Base-by-base conservation (phyloP, 2,888 invertebrate genomes). In the Idaea straminata region DNA sequence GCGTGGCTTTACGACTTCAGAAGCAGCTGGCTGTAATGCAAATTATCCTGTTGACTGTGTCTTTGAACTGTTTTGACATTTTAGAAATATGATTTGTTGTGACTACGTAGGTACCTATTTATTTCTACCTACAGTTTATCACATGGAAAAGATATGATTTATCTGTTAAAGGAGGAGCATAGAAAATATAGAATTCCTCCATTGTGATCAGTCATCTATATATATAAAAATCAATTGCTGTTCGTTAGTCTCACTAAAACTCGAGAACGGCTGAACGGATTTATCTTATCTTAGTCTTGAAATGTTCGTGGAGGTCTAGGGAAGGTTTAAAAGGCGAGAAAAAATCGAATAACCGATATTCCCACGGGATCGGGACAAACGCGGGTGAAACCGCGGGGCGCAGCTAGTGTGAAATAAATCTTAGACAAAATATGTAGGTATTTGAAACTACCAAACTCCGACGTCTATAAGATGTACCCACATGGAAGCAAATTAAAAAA, bases 1-100 rank as follows among this genome's bases (percentile, higher is more conserved):
- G 64, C 25, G 59, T 35, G n/a, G 65, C 10, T 69, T 69, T 66
- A 68, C 66, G 70, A 58, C 58, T 15, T 35, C 61, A 36, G 57
- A 65, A 62, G 61, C 38, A 64, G 38, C 62, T 61, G 64, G 58
- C 47, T 61, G 47, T 13, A 47, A 47, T 10, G 5, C 59, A 59
- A 64, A 59, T 59, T 38, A 59, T 47, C 7, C 47, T 47, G 47
- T 47, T 47, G 10, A 47, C 47, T 47, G 47, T 5, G 47, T 47
- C 47, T 47, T 47, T 47, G 47, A 47, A 47, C 47, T 47, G 47
- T 47, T 47, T 47, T 47, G 47, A 47, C 47, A 47, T 47, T 47
- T 47, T 5, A 47, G 10, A 47, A 47, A 10, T 47, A 47, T 47
- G 13, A 47, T 47, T 47, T 47, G 47, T 10, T 47, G 10, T 25